Base-by-base conservation (phyloP, 1,140 invertebrate species). In the Drosophila dunni region DNA sequence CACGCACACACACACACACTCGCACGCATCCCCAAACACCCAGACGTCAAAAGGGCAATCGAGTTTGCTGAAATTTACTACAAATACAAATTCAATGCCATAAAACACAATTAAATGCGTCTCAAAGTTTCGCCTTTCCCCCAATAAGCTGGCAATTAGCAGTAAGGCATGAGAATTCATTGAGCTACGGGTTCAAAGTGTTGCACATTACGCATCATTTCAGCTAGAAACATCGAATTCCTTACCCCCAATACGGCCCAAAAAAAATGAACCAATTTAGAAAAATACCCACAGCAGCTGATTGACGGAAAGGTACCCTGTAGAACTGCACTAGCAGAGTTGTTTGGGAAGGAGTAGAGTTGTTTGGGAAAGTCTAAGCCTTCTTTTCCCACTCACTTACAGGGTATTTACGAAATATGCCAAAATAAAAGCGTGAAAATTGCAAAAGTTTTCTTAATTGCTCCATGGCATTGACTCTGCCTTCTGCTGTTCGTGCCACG, bases 391-490 rank as follows among this genome's bases (percentile, higher is more conserved):
- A 3, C 11, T 13, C 4, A 9, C 17, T 38, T 56, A 42, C 46
- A 63, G 71, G 50, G 38, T 63, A 64, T 66, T 34, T 34, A 36
- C 62, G 65, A 73, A 80, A 65, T 74, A 63, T 69, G 73, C 53
- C 67, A 57, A 80, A 83, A 83, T 75, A 89, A 89, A 89, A 78
- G 83, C 83, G 78, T 83, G 84, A 80, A 88, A 88, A 88, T 88
- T 88, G 75, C 80, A 83, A 88, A 88, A 88, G 84, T 88, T 88
- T 88, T 83, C 80, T 89, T 88, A 88, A 88, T 88, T 88, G 84
- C 81, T 89, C 53, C 66, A 58, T 61, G 33, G 3, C 10, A 15
- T 13, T 29, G 44, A 13, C 34, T 51, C 34, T 46, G 10, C 9
- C 33, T 17, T 7, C 51, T 38, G 33, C n/a, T 6, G 9, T 13